These are phyloP conservation scores for Podotricha telesiphe DNA, from an alignment of 2,888 invertebrate species.

Conservation along the genomic window DNA sequence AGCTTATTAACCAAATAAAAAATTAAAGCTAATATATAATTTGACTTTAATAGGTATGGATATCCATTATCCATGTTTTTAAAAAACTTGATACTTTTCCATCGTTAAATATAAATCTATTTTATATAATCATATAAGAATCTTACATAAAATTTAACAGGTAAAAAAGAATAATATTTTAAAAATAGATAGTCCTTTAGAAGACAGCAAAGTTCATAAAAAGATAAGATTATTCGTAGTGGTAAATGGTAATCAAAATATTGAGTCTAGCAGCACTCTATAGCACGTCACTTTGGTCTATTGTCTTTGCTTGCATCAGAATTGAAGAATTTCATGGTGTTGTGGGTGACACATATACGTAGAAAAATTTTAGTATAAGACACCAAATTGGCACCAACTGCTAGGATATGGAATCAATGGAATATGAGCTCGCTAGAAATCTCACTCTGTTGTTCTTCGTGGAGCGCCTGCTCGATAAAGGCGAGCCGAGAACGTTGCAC, in stretches of 20 bases:
- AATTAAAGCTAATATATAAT: too few relatives aligned
- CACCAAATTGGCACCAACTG: conserved; percentile 81
- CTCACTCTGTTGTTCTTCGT: conserved; percentile 99
- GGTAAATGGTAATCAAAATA: conserved; percentile 19
- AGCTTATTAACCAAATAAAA: too few relatives aligned
- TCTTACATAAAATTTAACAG: too few relatives aligned
- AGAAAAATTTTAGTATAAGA: conserved; percentile 81
- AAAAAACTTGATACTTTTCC: too few relatives aligned
- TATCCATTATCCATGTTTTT: too few relatives aligned
- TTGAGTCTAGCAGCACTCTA: conserved; percentile 49
- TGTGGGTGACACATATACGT: conserved; percentile 84
- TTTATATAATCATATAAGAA: too few relatives aligned
- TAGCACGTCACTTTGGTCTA: conserved; percentile 60
- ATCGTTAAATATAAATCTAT: too few relatives aligned
- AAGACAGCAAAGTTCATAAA: too few relatives aligned
- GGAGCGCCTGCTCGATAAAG: conserved; percentile 98
- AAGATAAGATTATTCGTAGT: neutral
- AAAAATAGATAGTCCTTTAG: too few relatives aligned
- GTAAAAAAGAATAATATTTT: too few relatives aligned
- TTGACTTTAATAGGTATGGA: too few relatives aligned
- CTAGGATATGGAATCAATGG: conserved; percentile 93
- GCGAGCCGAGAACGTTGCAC: conserved; percentile 96
- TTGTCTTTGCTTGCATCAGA: conserved; percentile 67
- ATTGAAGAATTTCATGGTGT: conserved; percentile 82
- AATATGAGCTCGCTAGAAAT: conserved; percentile 96